Evolutionary conservation across 2,113 vertebrate species (phyloP).

Genomic region (Pachypanchax playfairii): DNA sequence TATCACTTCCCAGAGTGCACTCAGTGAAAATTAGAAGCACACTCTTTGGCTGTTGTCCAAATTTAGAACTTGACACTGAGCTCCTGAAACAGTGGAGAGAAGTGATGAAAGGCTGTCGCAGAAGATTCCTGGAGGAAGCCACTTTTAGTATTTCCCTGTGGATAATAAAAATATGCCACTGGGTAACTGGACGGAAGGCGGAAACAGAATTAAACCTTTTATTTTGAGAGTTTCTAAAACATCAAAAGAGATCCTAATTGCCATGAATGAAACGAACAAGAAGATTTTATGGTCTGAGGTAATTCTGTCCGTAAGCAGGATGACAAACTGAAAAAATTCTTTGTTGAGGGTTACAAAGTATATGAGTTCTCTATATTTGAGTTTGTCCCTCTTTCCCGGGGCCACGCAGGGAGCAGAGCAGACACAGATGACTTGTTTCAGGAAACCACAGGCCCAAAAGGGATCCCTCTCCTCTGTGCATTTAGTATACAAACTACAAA

Average conservation of each 20-base stretch:
- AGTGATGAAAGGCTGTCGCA: constrained; percentile 39
- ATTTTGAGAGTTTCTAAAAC: constrained; percentile 24
- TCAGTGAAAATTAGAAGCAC: constrained; percentile 49
- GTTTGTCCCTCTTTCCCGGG: constrained; percentile 55
- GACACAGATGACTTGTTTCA: constrained; percentile 75
- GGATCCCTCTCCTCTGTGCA: constrained; percentile 69
- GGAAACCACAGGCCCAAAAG: constrained; percentile 76
- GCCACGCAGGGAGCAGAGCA: constrained; percentile 55
- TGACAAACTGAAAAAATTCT: constrained; percentile 57
- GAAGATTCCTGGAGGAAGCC: constrained; percentile 60
- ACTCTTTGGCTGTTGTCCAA: constrained; percentile 33
- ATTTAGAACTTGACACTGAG: constrained; percentile 17
- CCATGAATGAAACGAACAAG: constrained; percentile 39
- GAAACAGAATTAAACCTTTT: too few relatives aligned
- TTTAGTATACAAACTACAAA: constrained; percentile 81
- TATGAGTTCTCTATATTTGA: constrained; percentile 63
- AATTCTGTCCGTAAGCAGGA: constrained; percentile 41
- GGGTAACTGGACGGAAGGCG: constrained; percentile 13
- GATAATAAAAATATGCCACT: constrained; percentile 46
- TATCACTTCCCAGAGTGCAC: constrained; percentile 32
- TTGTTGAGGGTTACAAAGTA: constrained; percentile 49
- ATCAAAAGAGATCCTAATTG: constrained; percentile 42
- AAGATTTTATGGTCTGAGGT: constrained; percentile 48
- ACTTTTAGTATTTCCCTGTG: constrained; percentile 18
- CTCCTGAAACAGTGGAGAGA: constrained; percentile 28